A percentile compares a stretch with the other conserved stretches of the same genome.
Evolutionary conservation across 2,797 vertebrate genomes (phyloP).

Genomic region (Myripristis murdjan): DNA sequence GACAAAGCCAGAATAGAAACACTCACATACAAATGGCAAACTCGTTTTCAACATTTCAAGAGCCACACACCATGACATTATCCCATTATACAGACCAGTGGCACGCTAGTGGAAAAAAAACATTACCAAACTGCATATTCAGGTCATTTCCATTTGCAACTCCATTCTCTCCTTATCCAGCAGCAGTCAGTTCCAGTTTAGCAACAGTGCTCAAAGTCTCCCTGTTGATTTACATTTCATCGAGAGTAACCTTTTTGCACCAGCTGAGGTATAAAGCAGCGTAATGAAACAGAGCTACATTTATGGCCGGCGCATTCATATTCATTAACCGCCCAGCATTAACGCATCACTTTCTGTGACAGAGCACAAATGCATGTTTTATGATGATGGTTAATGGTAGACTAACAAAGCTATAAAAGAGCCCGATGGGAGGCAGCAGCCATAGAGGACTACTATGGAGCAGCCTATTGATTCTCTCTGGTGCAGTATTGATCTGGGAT

Average conservation of each 20-base stretch:
- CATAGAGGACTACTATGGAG: slow-evolving; percentile 38
- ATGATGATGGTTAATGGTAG: slow-evolving; percentile 61
- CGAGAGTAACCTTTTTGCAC: slow-evolving; percentile 87
- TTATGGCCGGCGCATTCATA: slow-evolving; percentile 81
- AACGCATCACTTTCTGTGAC: slow-evolving; percentile 75
- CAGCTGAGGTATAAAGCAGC: slow-evolving; percentile 84
- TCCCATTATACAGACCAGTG: slow-evolving; percentile 50
- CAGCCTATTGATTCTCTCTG: slow-evolving; percentile 73
- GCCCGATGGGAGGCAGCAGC: slow-evolving; percentile 3
- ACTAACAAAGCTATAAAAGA: slow-evolving; percentile 61
- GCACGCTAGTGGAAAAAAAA: slow-evolving; percentile 34
- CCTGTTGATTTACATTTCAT: slow-evolving; percentile 87
- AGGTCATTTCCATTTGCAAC: slow-evolving; percentile 45
- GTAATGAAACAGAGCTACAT: slow-evolving; percentile 81
- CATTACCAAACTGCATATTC: slow-evolving; percentile 39
- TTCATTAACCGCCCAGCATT: slow-evolving; percentile 86
- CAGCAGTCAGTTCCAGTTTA: slow-evolving; percentile 54
- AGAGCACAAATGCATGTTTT: slow-evolving; percentile 66
- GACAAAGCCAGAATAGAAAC: slow-evolving; percentile 14
- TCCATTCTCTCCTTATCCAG: slow-evolving; percentile 41
- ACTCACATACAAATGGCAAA: slow-evolving; percentile 12
- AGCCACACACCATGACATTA: slow-evolving; percentile 35
- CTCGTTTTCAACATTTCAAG: slow-evolving; percentile 40
- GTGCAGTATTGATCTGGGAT: slow-evolving; percentile 80
- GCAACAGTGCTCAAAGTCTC: slow-evolving; percentile 59